Conservation (phyloP, 2,113 vertebrate species). For the Marcusenius ussheri region DNA sequence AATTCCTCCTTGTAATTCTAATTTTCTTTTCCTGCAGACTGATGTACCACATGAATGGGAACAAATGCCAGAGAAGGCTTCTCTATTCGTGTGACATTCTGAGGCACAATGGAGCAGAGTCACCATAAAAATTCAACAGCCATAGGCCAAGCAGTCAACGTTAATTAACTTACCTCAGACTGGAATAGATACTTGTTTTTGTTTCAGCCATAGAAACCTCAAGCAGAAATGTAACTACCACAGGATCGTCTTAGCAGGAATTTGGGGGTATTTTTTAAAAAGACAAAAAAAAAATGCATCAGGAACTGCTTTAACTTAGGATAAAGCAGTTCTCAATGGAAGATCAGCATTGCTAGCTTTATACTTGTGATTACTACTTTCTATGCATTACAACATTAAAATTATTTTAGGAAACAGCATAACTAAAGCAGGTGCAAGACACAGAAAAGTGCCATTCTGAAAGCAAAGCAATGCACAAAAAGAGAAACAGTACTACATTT, state of each 20-base stretch:
- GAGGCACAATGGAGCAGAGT: neutral
- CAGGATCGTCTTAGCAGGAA: slow-evolving; percentile 7
- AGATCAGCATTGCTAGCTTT: neutral
- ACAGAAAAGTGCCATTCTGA: neutral
- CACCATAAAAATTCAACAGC: neutral
- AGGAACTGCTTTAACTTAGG: neutral
- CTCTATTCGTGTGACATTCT: neutral
- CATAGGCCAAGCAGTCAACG: neutral
- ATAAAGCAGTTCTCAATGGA: neutral
- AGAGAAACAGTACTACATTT: neutral
- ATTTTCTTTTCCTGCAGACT: neutral
- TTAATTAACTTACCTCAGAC: neutral
- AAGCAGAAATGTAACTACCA: slow-evolving; percentile 18
- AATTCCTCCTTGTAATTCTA: neutral
- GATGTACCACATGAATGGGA: neutral
- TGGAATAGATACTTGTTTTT: slow-evolving; percentile 21
- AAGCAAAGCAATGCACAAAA: neutral
- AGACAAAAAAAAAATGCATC: neutral
- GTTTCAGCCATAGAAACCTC: slow-evolving; percentile 19
- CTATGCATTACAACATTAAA: neutral
- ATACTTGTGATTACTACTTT: neutral
- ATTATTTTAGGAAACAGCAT: neutral
- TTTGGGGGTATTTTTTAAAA: slow-evolving; percentile 4
- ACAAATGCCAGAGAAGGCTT: neutral
- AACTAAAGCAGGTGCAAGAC: neutral